Evolutionary conservation across 2,113 vertebrate genomes (phyloP), one percentile per base, ranked within the genome.

Genomic region (Megaceryle torquata): DNA sequence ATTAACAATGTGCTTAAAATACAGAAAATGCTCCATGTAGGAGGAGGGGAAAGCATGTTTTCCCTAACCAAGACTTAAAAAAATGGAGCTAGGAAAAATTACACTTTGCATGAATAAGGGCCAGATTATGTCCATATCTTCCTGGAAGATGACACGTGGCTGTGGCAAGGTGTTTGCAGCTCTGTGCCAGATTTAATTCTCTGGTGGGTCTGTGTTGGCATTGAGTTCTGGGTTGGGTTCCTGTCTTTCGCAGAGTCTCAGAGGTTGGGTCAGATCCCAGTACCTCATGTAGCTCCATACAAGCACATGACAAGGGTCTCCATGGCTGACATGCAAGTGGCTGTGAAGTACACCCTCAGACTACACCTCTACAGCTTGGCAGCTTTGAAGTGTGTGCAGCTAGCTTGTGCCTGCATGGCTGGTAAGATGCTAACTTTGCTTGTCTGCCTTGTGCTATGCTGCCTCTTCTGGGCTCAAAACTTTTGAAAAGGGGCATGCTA

Each of bases 1-100:
- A 81, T 56, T 68, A 50, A 88, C 51, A 63, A 20, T 29, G 16
- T 75, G 4, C 11, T 80, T 48, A 68, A 81, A 69, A 88, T 61
- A 71, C 5, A 91, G 76, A 75, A 75, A 33, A 31, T n/a, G 7
- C 11, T 61, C 11, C 51, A 33, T 39, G 4, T 25, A 67, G 33
- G 17, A 24, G 50, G 60, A 0, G 0, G 15, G 0, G 0, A 11
- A 92, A 29, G 7, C 18, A n/a, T 2, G 3, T 41, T 68, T 78
- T 88, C 29, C 31, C 28, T 51, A 78, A 53, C 9, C 1, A 13
- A 76, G 26, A 71, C 10, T 28, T 65, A 61, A 76, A 78, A 39
- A 48, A 18, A 21, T 28, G 10, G 24, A 93, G 13, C 15, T 24
- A 15, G 21, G 15, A 50, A 72, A 51, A 57, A 61, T 8, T 71